phyloP scores from a whole-genome alignment of 2,797 vertebrate genomes.

The Eutrigla gurnardus region DNA sequence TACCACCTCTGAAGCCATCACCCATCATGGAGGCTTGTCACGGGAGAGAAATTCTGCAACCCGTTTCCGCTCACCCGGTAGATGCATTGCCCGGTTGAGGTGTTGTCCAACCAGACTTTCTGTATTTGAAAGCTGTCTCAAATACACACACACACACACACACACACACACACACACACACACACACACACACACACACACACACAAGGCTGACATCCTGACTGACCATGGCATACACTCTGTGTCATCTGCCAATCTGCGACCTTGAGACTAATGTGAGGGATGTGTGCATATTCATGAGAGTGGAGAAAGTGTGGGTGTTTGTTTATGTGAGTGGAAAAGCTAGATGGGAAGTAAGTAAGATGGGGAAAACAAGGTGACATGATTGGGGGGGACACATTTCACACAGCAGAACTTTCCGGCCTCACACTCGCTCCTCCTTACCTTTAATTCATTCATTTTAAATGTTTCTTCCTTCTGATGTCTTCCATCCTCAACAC shows the following conservation, averaged over 20 bases:
- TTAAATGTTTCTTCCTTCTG: not conserved
- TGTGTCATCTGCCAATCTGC: slow-evolving; percentile 50
- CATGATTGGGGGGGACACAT: not conserved
- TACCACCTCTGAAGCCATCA: too few species aligned
- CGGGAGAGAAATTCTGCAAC: too few species aligned
- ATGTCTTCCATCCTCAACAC: too few species aligned
- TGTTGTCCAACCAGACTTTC: not conserved
- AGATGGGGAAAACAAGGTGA: slow-evolving; percentile 7
- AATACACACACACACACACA: not conserved
- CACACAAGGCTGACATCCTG: slow-evolving; percentile 24
- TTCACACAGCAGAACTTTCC: not conserved
- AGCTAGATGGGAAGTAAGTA: not conserved
- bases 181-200: not conserved
- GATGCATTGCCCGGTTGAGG: too few species aligned
- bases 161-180: slow-evolving; percentile 1
- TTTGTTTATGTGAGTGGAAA: not conserved
- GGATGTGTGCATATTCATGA: not conserved
- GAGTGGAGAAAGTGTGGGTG: not conserved
- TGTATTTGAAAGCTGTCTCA: not conserved
- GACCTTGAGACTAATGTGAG: slow-evolving; percentile 28
- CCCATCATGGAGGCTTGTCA: too few species aligned
- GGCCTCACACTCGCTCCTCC: not conserved
- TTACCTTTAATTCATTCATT: too few species aligned
- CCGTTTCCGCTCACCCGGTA: too few species aligned
- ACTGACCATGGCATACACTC: slow-evolving; percentile 13